Conservation (phyloP, 2,888 invertebrate species). For the Cryptocephalus primarius region DNA sequence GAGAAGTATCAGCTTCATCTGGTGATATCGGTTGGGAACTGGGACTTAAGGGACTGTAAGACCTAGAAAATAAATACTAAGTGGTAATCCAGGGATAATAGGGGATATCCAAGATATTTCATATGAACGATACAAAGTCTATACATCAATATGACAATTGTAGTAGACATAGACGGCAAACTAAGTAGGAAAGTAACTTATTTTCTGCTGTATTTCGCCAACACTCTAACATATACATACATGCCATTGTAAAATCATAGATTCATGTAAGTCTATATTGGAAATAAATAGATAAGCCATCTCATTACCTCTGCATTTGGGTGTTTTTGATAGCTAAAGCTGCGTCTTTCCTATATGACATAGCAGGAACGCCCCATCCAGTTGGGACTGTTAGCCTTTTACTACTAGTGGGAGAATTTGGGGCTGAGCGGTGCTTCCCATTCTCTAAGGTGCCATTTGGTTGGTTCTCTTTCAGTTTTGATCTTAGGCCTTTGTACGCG, state of each 20-base stretch:
- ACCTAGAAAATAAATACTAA: conserved; percentile 17
- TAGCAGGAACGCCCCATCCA: conserved; percentile 30
- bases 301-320: conserved; percentile 27
- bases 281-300: neutral
- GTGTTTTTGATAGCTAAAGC: conserved; percentile 29
- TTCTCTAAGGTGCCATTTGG: conserved; percentile 27
- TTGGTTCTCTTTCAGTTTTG: conserved; percentile 44
- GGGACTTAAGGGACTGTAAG: conserved; percentile 37
- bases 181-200: too few relatives aligned
- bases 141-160: too few relatives aligned
- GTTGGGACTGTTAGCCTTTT: conserved; percentile 33
- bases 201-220: neutral
- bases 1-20: conserved; percentile 37
- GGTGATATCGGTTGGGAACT: conserved; percentile 44
- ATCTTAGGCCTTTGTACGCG: conserved; percentile 65
- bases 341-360: conserved; percentile 35
- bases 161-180: neutral
- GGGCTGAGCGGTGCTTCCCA: conserved; percentile 48
- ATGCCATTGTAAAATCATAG: too few relatives aligned
- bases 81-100: too few relatives aligned
- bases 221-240: too few relatives aligned
- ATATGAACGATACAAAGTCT: neutral
- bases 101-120: neutral
- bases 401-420: conserved; percentile 54
- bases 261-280: too few relatives aligned